phyloP scores from a whole-genome alignment of 2,797 vertebrate species.

The Lateolabrax maculatus region DNA sequence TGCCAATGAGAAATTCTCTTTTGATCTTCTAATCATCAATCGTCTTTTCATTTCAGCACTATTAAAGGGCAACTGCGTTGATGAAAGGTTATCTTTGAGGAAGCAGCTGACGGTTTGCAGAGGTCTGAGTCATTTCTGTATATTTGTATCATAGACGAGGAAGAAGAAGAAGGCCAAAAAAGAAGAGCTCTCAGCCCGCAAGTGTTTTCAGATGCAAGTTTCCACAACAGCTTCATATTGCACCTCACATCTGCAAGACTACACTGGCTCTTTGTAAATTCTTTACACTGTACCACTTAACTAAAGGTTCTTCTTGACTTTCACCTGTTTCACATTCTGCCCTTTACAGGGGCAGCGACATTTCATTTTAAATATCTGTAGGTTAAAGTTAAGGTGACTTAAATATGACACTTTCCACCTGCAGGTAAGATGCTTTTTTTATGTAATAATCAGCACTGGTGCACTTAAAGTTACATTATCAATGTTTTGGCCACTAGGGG shows the following conservation, averaged over 20 bases:
- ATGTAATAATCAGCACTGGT: not conserved
- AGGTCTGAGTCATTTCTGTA: not conserved
- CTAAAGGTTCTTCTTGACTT: not conserved
- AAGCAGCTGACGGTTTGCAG: not conserved
- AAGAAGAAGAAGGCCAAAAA: not conserved
- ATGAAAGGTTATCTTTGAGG: too few relatives aligned
- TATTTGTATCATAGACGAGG: not conserved
- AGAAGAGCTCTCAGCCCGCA: not conserved
- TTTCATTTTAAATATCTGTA: too few relatives aligned
- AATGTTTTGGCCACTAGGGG: too few relatives aligned
- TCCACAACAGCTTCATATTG: not conserved
- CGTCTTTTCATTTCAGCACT: too few relatives aligned
- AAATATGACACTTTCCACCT: not conserved
- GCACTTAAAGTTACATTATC: not conserved
- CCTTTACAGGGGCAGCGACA: too few relatives aligned
- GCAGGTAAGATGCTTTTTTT: not conserved
- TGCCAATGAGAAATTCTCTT: not conserved
- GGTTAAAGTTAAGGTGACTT: not conserved
- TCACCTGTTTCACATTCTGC: too few relatives aligned
- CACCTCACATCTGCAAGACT: too few relatives aligned
- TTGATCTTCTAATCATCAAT: not conserved
- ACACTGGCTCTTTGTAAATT: too few relatives aligned
- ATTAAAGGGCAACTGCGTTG: too few relatives aligned
- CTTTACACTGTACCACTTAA: not conserved
- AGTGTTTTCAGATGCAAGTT: not conserved